Percentiles rank a stretch among this genome's conserved stretches.
phyloP scores from a whole-genome alignment of 2,797 vertebrate genomes.

The Chelon labrosus region DNA sequence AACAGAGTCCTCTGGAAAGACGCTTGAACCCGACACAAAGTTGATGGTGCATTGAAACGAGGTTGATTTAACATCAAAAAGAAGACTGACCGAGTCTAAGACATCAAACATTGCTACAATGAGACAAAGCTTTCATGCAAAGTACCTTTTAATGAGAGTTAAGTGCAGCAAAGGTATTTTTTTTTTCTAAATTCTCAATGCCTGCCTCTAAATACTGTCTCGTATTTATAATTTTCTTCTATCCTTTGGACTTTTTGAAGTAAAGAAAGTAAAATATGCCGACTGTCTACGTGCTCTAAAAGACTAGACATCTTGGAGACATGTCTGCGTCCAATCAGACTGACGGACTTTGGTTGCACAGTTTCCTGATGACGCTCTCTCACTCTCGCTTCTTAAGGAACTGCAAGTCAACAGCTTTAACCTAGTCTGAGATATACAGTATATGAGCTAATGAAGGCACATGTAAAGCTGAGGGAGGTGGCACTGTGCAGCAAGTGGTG shows the following conservation, averaged over 20 bases:
- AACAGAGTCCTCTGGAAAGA: conserved; percentile 19
- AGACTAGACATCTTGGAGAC: no score
- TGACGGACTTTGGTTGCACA: not conserved
- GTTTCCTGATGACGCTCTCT: not conserved
- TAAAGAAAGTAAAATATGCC: no score
- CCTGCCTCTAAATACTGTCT: not conserved
- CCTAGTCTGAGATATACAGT: not conserved
- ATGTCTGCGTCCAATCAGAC: not conserved
- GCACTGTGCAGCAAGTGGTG: not conserved
- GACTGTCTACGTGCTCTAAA: no score
- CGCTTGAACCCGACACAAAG: conserved; percentile 13
- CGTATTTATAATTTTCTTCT: no score
- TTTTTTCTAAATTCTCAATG: not conserved
- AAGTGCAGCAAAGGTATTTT: conserved; percentile 33
- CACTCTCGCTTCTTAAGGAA: not conserved
- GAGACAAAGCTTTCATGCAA: conserved; percentile 17
- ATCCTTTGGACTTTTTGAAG: no score
- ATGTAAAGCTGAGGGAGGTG: not conserved
- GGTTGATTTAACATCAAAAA: conserved; percentile 14
- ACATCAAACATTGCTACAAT: conserved; percentile 16
- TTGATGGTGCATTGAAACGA: not conserved
- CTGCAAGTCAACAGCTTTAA: conserved; percentile 5
- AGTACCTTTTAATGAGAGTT: conserved; percentile 30
- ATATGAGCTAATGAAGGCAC: not conserved
- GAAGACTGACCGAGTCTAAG: not conserved